A percentile compares a stretch with the other conserved stretches of the same genome.
Conservation (phyloP, 2,797 vertebrate species). For the Carapus acus region DNA sequence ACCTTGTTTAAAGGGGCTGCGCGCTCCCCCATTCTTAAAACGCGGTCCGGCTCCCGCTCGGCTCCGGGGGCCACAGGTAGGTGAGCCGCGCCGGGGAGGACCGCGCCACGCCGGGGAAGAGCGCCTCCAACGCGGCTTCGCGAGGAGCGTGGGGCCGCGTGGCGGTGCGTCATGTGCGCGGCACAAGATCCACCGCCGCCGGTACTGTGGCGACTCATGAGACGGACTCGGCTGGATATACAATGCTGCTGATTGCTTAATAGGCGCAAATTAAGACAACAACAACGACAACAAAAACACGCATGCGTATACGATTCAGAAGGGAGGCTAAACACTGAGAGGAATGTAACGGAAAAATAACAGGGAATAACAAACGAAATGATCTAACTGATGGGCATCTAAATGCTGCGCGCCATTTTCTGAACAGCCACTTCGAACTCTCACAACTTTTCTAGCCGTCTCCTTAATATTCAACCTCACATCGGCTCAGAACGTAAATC, state of each 20-base stretch:
- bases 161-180: constrained; percentile 54
- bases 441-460: too few species aligned
- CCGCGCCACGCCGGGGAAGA: too few species aligned
- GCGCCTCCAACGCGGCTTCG: constrained; percentile 37
- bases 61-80: constrained; percentile 61
- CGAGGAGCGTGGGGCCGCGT: constrained; percentile 57
- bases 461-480: too few species aligned
- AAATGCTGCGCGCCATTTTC: too few species aligned
- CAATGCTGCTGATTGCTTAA: neutral
- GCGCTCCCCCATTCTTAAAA: constrained; percentile 69
- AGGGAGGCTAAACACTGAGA: neutral
- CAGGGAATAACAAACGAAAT: too few species aligned
- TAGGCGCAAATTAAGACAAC: neutral
- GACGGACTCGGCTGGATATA: neutral
- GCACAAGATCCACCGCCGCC: neutral
- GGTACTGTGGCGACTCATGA: constrained; percentile 1
- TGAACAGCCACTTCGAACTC: too few species aligned
- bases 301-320: neutral
- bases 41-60: constrained; percentile 28
- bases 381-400: too few species aligned
- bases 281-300: neutral
- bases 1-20: constrained; percentile 73
- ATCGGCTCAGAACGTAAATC: too few species aligned
- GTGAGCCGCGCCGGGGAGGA: too few species aligned
- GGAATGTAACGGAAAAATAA: too few species aligned